Evolutionary conservation across 2,888 invertebrate species (phyloP).

Genomic region (Agrypnus murinus): DNA sequence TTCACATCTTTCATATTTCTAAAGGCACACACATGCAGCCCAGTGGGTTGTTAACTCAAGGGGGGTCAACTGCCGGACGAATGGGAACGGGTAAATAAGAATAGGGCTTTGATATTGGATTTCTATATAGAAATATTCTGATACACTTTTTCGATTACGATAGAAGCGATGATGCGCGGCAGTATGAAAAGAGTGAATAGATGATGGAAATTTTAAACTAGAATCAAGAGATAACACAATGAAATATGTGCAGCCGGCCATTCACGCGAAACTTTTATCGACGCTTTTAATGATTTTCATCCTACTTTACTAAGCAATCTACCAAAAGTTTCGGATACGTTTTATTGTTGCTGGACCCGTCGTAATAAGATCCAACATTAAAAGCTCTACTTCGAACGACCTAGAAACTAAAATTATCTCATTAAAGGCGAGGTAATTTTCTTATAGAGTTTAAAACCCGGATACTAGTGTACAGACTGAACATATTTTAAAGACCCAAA

Average conservation of each 20-base stretch:
- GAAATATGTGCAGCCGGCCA: constrained; percentile 33
- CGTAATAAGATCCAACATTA: constrained; percentile 7
- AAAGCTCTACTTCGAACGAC: background rate
- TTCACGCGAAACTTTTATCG: constrained; percentile 31
- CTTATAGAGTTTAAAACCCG: too few relatives aligned
- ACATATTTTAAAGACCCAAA: too few relatives aligned
- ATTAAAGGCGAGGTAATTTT: background rate
- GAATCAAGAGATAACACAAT: constrained; percentile 37
- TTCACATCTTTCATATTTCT: constrained; percentile 51
- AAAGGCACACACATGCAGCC: constrained; percentile 29
- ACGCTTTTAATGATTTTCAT: constrained; percentile 33
- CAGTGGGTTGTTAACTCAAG: constrained; percentile 37
- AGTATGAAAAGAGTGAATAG: constrained; percentile 39
- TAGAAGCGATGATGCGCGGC: constrained; percentile 37
- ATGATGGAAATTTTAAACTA: constrained; percentile 38
- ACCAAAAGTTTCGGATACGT: background rate
- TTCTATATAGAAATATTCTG: constrained; percentile 45
- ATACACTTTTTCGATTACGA: constrained; percentile 44
- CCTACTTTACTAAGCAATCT: constrained; percentile 20
- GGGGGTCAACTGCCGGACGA: constrained; percentile 50
- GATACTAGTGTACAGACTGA: too few relatives aligned
- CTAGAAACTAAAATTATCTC: background rate
- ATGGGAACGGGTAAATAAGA: constrained; percentile 53
- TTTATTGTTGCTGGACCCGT: constrained; percentile 12
- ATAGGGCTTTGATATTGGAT: constrained; percentile 49